phyloP scores from a whole-genome alignment of 30 jellyfish, hydroid and myxozoan species.

The Turritopsis rubra region DNA sequence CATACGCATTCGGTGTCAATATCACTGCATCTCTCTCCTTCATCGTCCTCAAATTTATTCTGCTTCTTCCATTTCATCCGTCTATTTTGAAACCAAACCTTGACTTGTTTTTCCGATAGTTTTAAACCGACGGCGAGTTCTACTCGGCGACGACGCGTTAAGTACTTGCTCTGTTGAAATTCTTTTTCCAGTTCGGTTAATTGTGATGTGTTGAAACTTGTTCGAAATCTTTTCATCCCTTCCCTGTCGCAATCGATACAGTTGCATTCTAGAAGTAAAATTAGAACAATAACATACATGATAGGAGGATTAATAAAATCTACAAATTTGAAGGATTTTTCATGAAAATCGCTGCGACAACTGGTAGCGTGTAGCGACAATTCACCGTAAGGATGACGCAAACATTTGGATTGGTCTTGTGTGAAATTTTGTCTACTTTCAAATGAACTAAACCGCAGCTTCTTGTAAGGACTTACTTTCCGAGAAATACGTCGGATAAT shows the following conservation, averaged over 20 bases:
- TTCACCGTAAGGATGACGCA: too few relatives aligned
- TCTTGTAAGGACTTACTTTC: too few relatives aligned
- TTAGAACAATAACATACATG: too few relatives aligned
- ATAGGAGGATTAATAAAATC: too few relatives aligned
- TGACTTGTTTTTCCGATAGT: constrained; percentile 71
- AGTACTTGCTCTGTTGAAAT: constrained; percentile 56
- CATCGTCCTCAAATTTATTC: constrained; percentile 33
- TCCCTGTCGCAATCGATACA: constrained; percentile 42
- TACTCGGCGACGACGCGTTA: constrained; percentile 68
- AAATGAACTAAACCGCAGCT: too few relatives aligned
- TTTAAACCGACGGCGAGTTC: constrained; percentile 70
- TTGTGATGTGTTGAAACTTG: constrained; percentile 77
- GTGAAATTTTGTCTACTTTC: too few relatives aligned
- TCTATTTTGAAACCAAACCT: constrained; percentile 82
- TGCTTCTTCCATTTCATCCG: constrained; percentile 84
- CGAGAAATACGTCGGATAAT: too few relatives aligned
- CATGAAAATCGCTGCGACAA: too few relatives aligned
- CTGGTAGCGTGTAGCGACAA: too few relatives aligned
- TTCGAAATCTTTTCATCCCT: constrained; percentile 61
- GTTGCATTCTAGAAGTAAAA: background rate
- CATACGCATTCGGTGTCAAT: background rate
- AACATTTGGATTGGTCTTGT: too few relatives aligned
- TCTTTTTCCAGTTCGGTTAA: constrained; percentile 71
- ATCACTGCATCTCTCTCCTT: background rate
- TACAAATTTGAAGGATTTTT: too few relatives aligned